These are phyloP conservation scores for Stenopsyche tienmushanensis DNA, from an alignment of 1,140 invertebrate species.

Conservation along the genomic window DNA sequence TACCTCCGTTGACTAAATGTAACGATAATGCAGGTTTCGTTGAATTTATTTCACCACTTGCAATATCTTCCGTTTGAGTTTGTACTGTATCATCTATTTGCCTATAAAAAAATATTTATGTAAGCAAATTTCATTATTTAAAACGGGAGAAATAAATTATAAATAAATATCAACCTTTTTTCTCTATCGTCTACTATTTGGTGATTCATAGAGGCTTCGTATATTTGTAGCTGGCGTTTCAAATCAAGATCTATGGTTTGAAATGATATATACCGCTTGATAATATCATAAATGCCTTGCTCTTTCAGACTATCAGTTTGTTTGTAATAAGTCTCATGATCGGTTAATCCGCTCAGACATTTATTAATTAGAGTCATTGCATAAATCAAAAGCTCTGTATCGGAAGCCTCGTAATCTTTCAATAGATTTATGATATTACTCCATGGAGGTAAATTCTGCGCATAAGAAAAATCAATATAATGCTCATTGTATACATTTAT, in stretches of 20 bases:
- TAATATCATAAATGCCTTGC: conserved; percentile 91
- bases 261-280: conserved; percentile 90
- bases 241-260: conserved; percentile 92
- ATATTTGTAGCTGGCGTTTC: conserved; percentile 91
- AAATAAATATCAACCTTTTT: conserved; percentile 17
- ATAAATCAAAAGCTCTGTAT: conserved; percentile 94
- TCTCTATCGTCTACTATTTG: conserved; percentile 72
- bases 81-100: conserved; percentile 80
- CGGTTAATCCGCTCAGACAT: conserved; percentile 91
- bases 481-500: conserved; percentile 12
- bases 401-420: conserved; percentile 91
- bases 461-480: conserved; percentile 30
- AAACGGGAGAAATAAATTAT: neutral
- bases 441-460: conserved; percentile 67
- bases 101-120: conserved; percentile 43
- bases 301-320: conserved; percentile 95
- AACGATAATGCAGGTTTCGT: neutral
- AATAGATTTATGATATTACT: conserved; percentile 86
- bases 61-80: conserved; percentile 55
- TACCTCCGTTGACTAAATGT: conserved; percentile 19
- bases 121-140: neutral
- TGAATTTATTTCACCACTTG: neutral
- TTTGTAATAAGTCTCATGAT: conserved; percentile 98
- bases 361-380: conserved; percentile 97
- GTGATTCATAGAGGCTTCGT: conserved; percentile 89